Base-by-base conservation (phyloP, 2,797 vertebrate species). In the Lagodon rhomboides region DNA sequence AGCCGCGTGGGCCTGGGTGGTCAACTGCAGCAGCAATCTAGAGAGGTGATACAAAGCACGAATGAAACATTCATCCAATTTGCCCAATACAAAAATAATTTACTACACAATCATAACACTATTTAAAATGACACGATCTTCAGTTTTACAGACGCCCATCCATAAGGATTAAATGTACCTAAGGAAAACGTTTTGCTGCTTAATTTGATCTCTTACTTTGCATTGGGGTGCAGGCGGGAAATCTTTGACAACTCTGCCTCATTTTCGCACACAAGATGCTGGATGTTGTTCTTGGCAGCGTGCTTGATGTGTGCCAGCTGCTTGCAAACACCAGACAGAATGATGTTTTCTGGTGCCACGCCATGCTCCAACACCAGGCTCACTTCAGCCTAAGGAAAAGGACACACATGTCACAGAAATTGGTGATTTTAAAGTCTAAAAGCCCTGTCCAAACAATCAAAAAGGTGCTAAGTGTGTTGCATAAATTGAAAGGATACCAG, bases 11-110 rank as follows among this genome's bases (percentile, higher is more conserved):
- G 97, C 96, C 91, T 98, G 96, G 71, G 97, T 99, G 92, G 96
- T 97, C 94, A 99, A 96, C 95, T 98, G 97, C 91, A 99, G 95
- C 93, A 99, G 96, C 95, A 99, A 95, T 96, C 98, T 99, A 94
- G 83, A 92, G 84, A 93, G 84, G 91, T 11, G 41, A 12, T 51
- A 23, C n/a, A 51, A 44, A 54, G 56, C 18, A 44, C 11, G 0
- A 56, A 43, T 30, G 1, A 41, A 61, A 72, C 41, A 68, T 25
- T 5, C 13, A 34, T 23, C 43, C n/a, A 41, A 0, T 51, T 34
- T 22, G 10, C 5, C 3, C 0, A 43, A n/a, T 6, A 9, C 5
- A 41, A 20, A 68, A 44, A 53, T 9, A 12, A 23, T 9, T 7
- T 4, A 16, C 30, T 23, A 27, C 5, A 15, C 20, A 9, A 13